These are phyloP conservation scores for Gryllus longicercus DNA, from an alignment of 2,888 invertebrate species.

Conservation along the genomic window DNA sequence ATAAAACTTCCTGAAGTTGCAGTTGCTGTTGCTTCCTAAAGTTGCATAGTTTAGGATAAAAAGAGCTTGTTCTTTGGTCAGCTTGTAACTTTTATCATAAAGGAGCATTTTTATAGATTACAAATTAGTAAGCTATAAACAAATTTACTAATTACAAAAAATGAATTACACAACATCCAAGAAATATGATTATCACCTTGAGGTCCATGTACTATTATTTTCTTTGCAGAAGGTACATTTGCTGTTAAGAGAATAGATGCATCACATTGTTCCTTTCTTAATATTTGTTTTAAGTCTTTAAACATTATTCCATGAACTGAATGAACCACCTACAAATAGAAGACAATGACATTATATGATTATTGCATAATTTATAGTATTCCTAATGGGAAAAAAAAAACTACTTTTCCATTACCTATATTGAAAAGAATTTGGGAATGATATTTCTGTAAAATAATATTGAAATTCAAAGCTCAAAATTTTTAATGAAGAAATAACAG, in stretches of 20 bases:
- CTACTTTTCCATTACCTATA: too few species aligned
- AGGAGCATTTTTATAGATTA: too few species aligned
- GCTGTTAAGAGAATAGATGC: conserved; percentile 95
- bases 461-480: background rate
- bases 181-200: conserved; percentile 53
- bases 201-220: conserved; percentile 94
- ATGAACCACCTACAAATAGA: conserved; percentile 75
- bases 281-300: conserved; percentile 97
- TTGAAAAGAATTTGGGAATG: too few species aligned
- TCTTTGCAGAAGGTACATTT: conserved; percentile 98
- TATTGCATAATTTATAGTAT: too few species aligned
- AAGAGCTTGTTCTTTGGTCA: too few species aligned
- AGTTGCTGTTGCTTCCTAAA: too few species aligned
- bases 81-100: too few species aligned
- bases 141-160: background rate
- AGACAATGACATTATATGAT: too few species aligned
- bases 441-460: background rate
- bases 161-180: background rate
- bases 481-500: conserved; percentile 17
- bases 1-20: too few species aligned
- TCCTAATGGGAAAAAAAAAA: too few species aligned
- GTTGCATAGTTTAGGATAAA: too few species aligned
- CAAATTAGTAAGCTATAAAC: background rate
- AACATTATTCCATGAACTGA: conserved; percentile 99
- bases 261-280: conserved; percentile 98